Evolutionary conservation across 2,888 invertebrate genomes (phyloP).

Genomic region (Eurois occulta): DNA sequence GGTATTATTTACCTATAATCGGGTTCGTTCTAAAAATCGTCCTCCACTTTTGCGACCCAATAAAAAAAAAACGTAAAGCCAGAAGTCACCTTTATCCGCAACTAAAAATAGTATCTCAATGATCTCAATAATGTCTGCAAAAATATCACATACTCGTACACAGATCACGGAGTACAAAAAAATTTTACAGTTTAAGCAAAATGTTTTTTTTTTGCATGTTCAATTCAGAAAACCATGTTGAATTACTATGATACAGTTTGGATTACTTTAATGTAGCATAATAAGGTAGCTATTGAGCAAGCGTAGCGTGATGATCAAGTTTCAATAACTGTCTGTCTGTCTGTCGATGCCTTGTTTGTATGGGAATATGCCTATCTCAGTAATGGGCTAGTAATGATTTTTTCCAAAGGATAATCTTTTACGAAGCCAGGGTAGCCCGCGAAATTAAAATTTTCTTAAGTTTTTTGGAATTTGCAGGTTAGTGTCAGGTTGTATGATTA

Average conservation of each 20-base stretch:
- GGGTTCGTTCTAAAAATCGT: slow-evolving; percentile 3
- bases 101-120: slow-evolving; percentile 33
- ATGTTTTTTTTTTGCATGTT: background rate
- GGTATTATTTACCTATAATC: background rate
- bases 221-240: background rate
- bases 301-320: background rate
- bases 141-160: slow-evolving; percentile 20
- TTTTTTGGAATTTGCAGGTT: too few species aligned
- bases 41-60: background rate
- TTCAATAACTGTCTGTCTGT: too few species aligned
- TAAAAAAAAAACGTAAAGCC: slow-evolving; percentile 13
- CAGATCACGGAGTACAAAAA: background rate
- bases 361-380: background rate
- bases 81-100: slow-evolving; percentile 5
- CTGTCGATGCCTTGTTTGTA: background rate
- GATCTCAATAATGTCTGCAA: slow-evolving; percentile 27
- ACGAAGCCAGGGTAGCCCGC: too few species aligned
- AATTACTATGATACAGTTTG: background rate
- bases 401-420: too few species aligned
- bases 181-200: background rate
- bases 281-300: background rate
- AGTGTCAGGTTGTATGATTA: too few species aligned
- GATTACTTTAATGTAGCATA: background rate
- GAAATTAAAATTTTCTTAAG: too few species aligned
- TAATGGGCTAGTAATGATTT: background rate